phyloP scores from a whole-genome alignment of 1,140 invertebrate genomes.

The Lordiphosa clarofinis region DNA sequence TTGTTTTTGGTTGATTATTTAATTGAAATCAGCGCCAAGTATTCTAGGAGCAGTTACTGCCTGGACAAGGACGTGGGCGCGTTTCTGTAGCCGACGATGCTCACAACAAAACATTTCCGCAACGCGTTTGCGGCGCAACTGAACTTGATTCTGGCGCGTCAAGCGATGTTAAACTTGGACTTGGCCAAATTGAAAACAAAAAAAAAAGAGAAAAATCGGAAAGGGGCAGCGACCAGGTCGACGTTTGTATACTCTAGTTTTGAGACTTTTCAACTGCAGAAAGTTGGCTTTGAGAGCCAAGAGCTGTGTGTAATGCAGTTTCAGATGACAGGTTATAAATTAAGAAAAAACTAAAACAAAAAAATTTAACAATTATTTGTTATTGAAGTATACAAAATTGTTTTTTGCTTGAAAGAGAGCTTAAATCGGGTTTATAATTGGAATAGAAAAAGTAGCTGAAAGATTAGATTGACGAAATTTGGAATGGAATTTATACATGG shows the following conservation, averaged over 20 bases:
- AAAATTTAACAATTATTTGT: too few relatives aligned
- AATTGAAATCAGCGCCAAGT: not conserved
- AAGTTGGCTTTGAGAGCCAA: too few relatives aligned
- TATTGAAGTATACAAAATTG: too few relatives aligned
- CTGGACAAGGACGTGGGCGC: constrained; percentile 2
- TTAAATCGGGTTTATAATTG: too few relatives aligned
- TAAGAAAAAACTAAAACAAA: too few relatives aligned
- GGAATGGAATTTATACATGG: too few relatives aligned
- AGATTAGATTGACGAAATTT: too few relatives aligned
- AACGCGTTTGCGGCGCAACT: constrained; percentile 78
- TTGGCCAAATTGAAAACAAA: constrained; percentile 63
- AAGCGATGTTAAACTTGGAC: constrained; percentile 74
- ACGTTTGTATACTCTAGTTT: constrained; percentile 7
- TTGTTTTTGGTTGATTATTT: not conserved
- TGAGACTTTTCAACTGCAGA: too few relatives aligned
- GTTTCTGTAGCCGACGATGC: constrained; percentile 47
- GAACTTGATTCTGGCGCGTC: constrained; percentile 77
- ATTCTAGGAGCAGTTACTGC: not conserved
- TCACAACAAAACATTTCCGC: constrained; percentile 70
- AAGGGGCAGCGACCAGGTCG: constrained; percentile 5
- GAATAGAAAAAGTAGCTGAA: too few relatives aligned
- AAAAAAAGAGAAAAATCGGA: constrained; percentile 22
- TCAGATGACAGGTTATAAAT: not conserved
- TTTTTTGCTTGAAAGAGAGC: too few relatives aligned
- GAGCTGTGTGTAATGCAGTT: constrained; percentile 12